Evolutionary conservation across 2,797 vertebrate species (phyloP).

Genomic region (Hipposideros larvatus): DNA sequence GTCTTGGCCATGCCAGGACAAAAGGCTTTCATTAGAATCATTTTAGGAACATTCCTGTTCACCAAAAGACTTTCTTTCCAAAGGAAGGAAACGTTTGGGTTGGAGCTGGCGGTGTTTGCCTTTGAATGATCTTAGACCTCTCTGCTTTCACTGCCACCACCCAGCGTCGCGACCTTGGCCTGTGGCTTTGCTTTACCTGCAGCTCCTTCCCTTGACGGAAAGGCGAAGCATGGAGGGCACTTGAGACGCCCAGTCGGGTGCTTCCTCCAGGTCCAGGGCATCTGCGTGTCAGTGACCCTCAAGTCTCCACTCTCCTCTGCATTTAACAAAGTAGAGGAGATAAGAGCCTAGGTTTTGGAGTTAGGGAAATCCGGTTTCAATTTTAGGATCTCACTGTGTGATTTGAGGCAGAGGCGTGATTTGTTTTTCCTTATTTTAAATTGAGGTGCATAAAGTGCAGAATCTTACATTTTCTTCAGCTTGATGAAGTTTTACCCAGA

Average conservation of each 20-base stretch:
- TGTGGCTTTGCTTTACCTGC: conserved; percentile 16
- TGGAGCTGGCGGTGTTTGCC: conserved; percentile 69
- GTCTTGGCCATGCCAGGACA: conserved; percentile 55
- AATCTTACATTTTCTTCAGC: not conserved
- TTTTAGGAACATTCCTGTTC: conserved; percentile 30
- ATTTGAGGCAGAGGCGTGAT: not conserved
- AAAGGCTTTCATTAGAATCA: conserved; percentile 65
- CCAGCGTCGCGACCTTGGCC: not conserved
- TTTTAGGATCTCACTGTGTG: not conserved
- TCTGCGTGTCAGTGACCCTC: not conserved
- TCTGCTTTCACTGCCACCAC: conserved; percentile 12
- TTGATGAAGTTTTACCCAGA: not conserved
- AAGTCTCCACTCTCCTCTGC: not conserved
- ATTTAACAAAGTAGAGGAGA: not conserved
- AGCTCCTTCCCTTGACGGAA: not conserved
- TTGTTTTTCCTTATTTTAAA: conserved; percentile 33
- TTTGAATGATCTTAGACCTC: conserved; percentile 43
- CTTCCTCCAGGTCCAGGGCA: too few species aligned
- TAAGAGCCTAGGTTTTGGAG: not conserved
- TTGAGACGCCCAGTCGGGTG: not conserved
- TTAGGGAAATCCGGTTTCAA: not conserved
- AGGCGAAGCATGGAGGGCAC: not conserved
- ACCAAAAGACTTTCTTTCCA: conserved; percentile 37
- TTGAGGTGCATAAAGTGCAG: not conserved
- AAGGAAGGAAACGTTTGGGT: conserved; percentile 64